Evolutionary conservation across 2,797 vertebrate genomes (phyloP), one percentile per base, ranked within the genome.

Genomic region (Schizothorax lantsangensis): DNA sequence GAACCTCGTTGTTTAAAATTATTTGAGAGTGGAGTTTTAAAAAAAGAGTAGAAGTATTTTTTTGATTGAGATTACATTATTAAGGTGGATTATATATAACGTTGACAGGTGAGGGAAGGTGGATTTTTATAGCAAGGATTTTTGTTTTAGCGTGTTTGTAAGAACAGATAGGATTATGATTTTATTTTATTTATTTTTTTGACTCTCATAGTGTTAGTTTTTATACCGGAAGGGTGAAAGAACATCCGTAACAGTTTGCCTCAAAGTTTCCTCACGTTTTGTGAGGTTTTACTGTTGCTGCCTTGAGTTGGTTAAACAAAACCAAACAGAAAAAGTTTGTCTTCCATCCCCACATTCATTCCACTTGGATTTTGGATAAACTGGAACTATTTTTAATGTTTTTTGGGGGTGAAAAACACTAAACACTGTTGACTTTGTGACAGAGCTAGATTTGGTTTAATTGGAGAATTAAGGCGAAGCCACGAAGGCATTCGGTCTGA

Each of bases 321-420:
- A 73, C 72, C 84, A 80, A 90, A 86, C 54, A 62, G 68, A 85
- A 73, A 36, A 59, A n/a, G 38, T 89, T 88, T 79, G 89, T 90
- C 91, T 91, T 90, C 90, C 90, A 90, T 88, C 30, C 30, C 59
- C 79, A 81, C 80, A n/a, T 84, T 86, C 54, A 62, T 85, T 89
- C 86, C 78, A 86, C 69, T 17, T 23, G 66, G 71, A 62, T 81
- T 88, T 73, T 72, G 52, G 79, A 68, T 73, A 59, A 88, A 89
- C 79, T 86, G 86, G 85, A 89, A 80, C 40, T 78, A 26, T 69
- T 79, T 84, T 87, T 66, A 57, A 52, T 0, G 30, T 30, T 62
- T 64, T 71, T 66, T 14, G 10, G 8, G 23, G 26, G 43, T 38
- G 21, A 15, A 15, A 62, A 52, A 52, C 15, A 49, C 79, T 33